A percentile compares a stretch with the other conserved stretches of the same genome.
Conservation (phyloP, 92 coral and sea anemone species). For the Diadumene lineata region DNA sequence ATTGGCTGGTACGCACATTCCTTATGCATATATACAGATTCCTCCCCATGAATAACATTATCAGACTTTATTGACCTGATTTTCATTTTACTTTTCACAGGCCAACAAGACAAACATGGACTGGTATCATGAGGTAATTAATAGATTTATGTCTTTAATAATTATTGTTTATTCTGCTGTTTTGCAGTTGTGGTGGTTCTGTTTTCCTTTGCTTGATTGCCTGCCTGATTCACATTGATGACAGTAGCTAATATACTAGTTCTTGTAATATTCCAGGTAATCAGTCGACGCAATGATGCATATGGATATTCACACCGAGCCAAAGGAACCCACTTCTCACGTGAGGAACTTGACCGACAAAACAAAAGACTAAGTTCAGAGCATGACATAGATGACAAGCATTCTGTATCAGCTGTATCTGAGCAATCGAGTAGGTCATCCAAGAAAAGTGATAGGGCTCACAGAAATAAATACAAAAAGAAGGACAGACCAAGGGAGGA, state of each 20-base stretch:
- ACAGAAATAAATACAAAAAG: slow-evolving; percentile 2
- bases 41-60: no score
- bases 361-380: slow-evolving; percentile 47
- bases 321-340: slow-evolving; percentile 87
- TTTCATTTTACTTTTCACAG: slow-evolving; percentile 21
- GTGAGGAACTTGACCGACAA: slow-evolving; percentile 70
- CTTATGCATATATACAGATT: no score
- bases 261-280: slow-evolving; percentile 43
- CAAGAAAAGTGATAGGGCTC: slow-evolving; percentile 23
- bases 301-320: slow-evolving; percentile 81
- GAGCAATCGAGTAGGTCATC: slow-evolving; percentile 17
- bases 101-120: slow-evolving; percentile 47
- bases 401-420: slow-evolving; percentile 37
- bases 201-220: no score
- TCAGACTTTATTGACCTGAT: no score
- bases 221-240: no score
- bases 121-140: slow-evolving; percentile 69
- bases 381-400: slow-evolving; percentile 24
- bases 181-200: no score
- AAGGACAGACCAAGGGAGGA: not conserved
- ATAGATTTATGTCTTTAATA: not conserved
- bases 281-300: slow-evolving; percentile 82
- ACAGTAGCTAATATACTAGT: no score
- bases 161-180: not conserved
- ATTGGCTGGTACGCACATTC: no score